A percentile compares a stretch with the other conserved stretches of the same genome.
These are phyloP conservation scores for Brenthis hecate DNA, from an alignment of 2,888 invertebrate genomes.

Conservation along the genomic window DNA sequence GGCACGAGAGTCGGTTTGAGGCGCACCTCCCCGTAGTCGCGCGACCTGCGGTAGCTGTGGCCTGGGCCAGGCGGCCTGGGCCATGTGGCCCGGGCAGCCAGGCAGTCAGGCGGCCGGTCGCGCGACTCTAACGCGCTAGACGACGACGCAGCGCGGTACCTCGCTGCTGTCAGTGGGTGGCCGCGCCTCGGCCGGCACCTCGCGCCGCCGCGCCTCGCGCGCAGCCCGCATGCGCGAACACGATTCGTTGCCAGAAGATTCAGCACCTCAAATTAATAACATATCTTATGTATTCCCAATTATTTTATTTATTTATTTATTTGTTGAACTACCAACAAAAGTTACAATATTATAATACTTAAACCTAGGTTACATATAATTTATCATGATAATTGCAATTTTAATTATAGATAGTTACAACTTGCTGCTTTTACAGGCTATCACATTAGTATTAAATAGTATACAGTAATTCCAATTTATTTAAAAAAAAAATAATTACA, in stretches of 20 bases:
- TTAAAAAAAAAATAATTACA: too few species aligned
- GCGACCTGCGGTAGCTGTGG: constrained; percentile 22
- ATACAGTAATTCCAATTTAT: too few species aligned
- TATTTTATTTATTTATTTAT: too few species aligned
- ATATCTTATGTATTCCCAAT: background rate
- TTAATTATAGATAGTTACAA: too few species aligned
- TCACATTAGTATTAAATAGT: too few species aligned
- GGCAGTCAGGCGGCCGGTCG: constrained; percentile 7
- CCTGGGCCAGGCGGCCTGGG: too few species aligned
- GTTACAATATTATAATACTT: too few species aligned
- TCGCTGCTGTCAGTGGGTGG: constrained; percentile 77
- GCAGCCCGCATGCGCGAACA: constrained; percentile 75
- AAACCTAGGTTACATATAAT: too few species aligned
- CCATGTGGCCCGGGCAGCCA: too few species aligned
- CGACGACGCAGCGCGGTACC: constrained; percentile 73
- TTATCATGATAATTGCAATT: too few species aligned
- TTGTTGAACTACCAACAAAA: too few species aligned
- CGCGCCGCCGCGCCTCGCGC: constrained; percentile 71
- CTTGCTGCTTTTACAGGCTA: too few species aligned
- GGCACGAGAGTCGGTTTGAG: constrained; percentile 41
- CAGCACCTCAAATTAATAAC: constrained; percentile 53
- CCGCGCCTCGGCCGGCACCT: constrained; percentile 69
- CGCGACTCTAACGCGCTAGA: constrained; percentile 48
- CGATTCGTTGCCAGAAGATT: constrained; percentile 73
- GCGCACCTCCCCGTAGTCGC: constrained; percentile 51